phyloP scores from a whole-genome alignment of 2,888 invertebrate genomes.

The Petrophora chlorosata region DNA sequence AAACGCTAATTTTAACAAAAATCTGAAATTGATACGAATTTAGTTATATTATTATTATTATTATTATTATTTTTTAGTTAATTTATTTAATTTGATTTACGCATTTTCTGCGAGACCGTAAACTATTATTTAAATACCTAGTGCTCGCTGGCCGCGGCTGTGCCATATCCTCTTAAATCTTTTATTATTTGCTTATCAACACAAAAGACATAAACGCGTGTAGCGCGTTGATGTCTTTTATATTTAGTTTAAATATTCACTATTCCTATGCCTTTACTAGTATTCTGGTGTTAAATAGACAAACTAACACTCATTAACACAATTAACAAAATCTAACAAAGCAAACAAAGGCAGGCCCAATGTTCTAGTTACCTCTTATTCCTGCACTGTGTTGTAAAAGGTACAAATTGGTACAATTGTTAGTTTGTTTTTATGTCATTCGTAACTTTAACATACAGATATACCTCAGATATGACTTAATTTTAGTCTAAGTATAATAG shows the following conservation, averaged over 20 bases:
- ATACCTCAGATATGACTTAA: not conserved
- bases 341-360: slow-evolving; percentile 37
- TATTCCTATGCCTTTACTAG: slow-evolving; percentile 4
- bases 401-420: slow-evolving; percentile 26
- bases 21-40: no score
- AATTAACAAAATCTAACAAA: slow-evolving; percentile 51
- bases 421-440: slow-evolving; percentile 36
- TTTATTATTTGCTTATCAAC: no score
- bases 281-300: slow-evolving; percentile 47
- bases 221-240: slow-evolving; percentile 25
- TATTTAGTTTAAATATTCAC: slow-evolving; percentile 1
- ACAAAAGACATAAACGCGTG: not conserved
- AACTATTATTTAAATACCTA: no score
- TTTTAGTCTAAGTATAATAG: no score
- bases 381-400: slow-evolving; percentile 29
- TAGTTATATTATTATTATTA: not conserved
- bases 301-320: slow-evolving; percentile 29
- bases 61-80: no score
- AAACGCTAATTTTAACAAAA: no score
- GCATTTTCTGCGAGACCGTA: no score
- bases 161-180: no score
- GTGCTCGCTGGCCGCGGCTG: no score
- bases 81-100: no score
- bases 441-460: not conserved
- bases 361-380: slow-evolving; percentile 44